These are phyloP conservation scores for Coilia nasus DNA, from an alignment of 2,797 vertebrate species.

Conservation along the genomic window DNA sequence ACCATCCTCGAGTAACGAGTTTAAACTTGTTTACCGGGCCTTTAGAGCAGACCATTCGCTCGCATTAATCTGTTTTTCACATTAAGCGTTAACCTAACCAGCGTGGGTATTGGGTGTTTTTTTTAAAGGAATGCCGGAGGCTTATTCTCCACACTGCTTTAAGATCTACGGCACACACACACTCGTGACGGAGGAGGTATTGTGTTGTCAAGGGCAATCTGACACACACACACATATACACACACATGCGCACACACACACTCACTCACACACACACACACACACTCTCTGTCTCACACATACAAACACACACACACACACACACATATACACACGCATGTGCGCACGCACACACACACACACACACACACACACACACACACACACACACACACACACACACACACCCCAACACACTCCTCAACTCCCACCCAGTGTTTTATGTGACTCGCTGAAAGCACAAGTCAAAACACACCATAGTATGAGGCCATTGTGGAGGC, in stretches of 20 bases:
- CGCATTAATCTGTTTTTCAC: no score
- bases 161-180: no score
- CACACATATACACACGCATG: background rate
- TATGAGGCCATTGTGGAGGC: background rate
- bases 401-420: background rate
- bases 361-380: background rate
- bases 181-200: background rate
- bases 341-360: background rate
- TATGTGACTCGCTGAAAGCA: background rate
- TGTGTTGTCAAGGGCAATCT: slow-evolving; percentile 15
- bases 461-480: slow-evolving; percentile 8
- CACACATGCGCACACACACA: background rate
- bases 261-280: background rate
- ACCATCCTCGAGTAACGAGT: background rate
- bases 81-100: no score
- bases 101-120: no score
- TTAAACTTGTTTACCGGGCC: background rate
- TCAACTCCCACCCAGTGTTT: background rate
- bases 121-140: no score
- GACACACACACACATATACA: background rate
- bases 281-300: background rate
- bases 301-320: no score
- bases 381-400: no score
- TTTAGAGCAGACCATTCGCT: no score
- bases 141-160: no score